Conservation (phyloP, 2,888 invertebrate species). For the Hemicrepidius hirtus region DNA sequence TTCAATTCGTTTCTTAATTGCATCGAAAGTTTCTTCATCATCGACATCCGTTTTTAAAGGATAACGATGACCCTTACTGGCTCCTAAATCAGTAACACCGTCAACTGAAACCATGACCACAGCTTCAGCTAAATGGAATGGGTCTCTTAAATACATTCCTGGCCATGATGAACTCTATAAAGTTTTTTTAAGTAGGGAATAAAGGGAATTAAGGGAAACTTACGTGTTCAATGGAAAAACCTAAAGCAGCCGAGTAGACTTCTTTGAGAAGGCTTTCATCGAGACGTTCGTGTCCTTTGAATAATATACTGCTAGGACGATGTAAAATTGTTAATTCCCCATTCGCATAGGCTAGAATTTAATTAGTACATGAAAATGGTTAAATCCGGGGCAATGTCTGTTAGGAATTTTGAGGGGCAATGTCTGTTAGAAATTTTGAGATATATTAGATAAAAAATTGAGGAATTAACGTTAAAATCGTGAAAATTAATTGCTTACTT, state of each 20-base stretch:
- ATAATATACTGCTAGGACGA: slow-evolving; percentile 80
- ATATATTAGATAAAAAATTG: not conserved
- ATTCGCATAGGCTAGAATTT: slow-evolving; percentile 74
- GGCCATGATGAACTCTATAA: slow-evolving; percentile 80
- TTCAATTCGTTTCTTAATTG: slow-evolving; percentile 75
- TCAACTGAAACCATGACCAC: slow-evolving; percentile 82
- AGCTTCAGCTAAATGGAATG: slow-evolving; percentile 84
- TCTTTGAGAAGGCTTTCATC: slow-evolving; percentile 81
- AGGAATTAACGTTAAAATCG: too few relatives aligned
- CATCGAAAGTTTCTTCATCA: slow-evolving; percentile 78
- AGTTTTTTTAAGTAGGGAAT: not conserved
- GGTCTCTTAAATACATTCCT: slow-evolving; percentile 80
- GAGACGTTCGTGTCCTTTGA: slow-evolving; percentile 79
- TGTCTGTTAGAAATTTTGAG: not conserved
- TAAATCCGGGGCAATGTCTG: not conserved
- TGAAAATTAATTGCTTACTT: slow-evolving; percentile 24
- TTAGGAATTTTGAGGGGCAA: not conserved
- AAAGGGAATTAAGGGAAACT: not conserved
- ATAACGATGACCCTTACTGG: slow-evolving; percentile 74
- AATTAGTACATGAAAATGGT: too few relatives aligned
- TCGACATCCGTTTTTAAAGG: slow-evolving; percentile 78
- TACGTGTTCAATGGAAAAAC: slow-evolving; percentile 83
- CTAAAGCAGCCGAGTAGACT: slow-evolving; percentile 82
- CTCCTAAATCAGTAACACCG: slow-evolving; percentile 77
- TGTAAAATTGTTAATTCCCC: slow-evolving; percentile 83